phyloP scores from a whole-genome alignment of 1,140 invertebrate genomes.

The Rhopalosiphum maidis region DNA sequence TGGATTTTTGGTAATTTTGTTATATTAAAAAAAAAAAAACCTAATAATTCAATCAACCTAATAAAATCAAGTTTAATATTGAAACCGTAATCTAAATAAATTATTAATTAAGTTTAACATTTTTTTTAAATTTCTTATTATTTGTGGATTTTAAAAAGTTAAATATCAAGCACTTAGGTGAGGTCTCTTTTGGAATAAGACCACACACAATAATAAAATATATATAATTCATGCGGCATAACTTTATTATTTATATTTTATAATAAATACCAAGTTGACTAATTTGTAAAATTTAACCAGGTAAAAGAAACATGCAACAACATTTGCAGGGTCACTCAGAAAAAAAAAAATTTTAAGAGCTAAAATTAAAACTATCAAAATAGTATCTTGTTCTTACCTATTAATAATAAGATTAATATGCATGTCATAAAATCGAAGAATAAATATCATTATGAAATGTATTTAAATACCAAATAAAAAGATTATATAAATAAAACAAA shows the following conservation, averaged over 20 bases:
- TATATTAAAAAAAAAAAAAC: background rate
- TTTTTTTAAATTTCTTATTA: background rate
- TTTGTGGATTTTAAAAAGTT: background rate
- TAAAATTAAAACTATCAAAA: conserved; percentile 24
- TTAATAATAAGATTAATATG: conserved; percentile 4
- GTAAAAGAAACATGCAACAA: conserved; percentile 51
- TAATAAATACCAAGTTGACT: conserved; percentile 5
- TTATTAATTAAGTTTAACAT: background rate
- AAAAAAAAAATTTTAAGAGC: conserved; percentile 14
- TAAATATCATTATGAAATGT: background rate
- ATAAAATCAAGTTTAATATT: background rate
- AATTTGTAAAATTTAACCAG: background rate
- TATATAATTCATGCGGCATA: conserved; percentile 22
- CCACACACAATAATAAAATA: background rate
- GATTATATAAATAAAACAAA: background rate
- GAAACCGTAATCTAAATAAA: background rate
- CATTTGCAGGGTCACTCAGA: conserved; percentile 45
- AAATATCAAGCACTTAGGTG: background rate
- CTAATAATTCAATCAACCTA: background rate
- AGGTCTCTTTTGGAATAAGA: conserved; percentile 19
- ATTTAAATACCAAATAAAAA: background rate
- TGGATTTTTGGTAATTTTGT: background rate
- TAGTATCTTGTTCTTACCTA: conserved; percentile 18
- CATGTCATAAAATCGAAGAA: background rate
- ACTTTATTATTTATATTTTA: conserved; percentile 15